Evolutionary conservation across 64 coral and sea anemone species (phyloP).

Genomic region (Montipora efflorescens): DNA sequence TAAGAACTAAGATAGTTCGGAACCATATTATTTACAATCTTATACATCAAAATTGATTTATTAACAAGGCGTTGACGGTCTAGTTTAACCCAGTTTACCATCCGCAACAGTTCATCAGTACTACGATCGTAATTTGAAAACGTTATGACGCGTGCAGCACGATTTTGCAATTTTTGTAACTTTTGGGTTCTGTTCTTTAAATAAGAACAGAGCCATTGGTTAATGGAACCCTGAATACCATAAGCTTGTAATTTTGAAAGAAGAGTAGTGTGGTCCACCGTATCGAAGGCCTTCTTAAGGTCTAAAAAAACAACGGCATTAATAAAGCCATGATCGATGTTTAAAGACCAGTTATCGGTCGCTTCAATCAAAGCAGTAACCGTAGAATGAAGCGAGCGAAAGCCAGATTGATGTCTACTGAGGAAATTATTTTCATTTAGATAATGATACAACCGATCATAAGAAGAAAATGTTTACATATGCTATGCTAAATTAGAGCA

Average conservation of each 20-base stretch:
- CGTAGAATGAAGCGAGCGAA: conserved; percentile 22
- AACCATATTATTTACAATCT: no score
- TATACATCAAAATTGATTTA: no score
- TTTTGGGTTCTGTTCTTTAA: conserved; percentile 16
- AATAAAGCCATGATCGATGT: conserved; percentile 9
- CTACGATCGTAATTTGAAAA: no score
- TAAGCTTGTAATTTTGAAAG: conserved; percentile 49
- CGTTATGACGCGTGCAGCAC: no score
- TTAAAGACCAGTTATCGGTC: conserved; percentile 19
- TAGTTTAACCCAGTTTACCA: no score
- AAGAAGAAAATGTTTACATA: neutral
- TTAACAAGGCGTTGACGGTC: no score
- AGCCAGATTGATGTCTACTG: conserved; percentile 7
- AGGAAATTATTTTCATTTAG: conserved; percentile 6
- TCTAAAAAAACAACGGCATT: neutral
- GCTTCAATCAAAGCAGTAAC: conserved; percentile 9
- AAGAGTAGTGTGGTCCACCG: neutral
- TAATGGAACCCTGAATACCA: neutral
- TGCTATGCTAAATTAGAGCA: no score
- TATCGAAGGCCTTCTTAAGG: neutral
- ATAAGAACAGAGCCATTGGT: conserved; percentile 38
- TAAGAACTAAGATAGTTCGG: no score
- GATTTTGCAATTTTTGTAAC: no score
- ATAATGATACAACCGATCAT: conserved; percentile 30
- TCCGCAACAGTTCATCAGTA: no score